Evolutionary conservation across 2,113 vertebrate genomes (phyloP).

Genomic region (Onychostruthus taczanowskii): DNA sequence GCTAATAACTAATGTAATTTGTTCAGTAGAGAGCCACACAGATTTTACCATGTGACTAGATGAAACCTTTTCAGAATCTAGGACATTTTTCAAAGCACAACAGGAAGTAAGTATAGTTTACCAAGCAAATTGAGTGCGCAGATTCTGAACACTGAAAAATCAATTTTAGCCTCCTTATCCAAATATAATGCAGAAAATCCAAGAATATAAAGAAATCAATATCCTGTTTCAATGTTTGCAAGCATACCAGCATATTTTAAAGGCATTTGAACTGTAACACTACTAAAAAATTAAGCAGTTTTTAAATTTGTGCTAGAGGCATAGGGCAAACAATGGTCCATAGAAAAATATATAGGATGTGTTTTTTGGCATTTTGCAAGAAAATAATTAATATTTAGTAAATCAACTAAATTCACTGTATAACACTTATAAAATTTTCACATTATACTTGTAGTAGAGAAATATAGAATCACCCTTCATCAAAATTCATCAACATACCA

Average conservation of each 20-base stretch:
- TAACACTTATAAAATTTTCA: neutral
- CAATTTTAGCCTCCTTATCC: neutral
- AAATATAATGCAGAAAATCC: neutral
- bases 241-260: neutral
- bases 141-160: neutral
- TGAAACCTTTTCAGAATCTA: neutral
- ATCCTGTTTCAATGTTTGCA: neutral
- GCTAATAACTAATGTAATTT: neutral
- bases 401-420: neutral
- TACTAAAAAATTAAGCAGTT: neutral
- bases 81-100: neutral
- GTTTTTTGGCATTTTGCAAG: neutral
- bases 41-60: neutral
- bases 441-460: neutral
- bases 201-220: neutral
- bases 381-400: neutral
- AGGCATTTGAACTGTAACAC: neutral
- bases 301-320: neutral
- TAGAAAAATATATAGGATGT: neutral
- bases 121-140: neutral
- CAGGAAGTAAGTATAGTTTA: neutral
- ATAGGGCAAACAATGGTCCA: neutral
- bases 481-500: neutral
- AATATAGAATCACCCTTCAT: neutral
- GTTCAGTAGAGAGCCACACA: neutral